Base-by-base conservation (phyloP, 2,797 vertebrate genomes). In the Limnodromus scolopaceus region DNA sequence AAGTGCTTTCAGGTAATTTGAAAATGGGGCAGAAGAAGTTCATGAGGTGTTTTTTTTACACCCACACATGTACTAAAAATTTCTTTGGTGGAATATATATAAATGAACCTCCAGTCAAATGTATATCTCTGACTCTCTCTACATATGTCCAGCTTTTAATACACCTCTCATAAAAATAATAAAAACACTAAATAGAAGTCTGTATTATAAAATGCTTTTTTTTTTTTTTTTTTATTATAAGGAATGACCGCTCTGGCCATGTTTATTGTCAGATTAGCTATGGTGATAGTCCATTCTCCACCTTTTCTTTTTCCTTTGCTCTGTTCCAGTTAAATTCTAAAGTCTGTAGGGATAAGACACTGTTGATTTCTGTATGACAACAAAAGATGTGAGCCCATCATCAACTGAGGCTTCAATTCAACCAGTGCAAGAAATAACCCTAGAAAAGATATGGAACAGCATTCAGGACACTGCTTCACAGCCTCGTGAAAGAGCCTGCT, bases 401-500 rank as follows among this genome's bases (percentile, higher is more conserved):
- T 19, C 16, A 93, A 19, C 2, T 0, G 0, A 84, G 27, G 19
- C 46, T 89, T 84, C 3, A 3, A 51, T 48, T 55, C 30, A 63
- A 69, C 6, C 28, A 77, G 5, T 28, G 16, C 36, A 78, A 53
- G 20, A 28, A 80, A 55, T 34, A 89, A 83, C 15, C 3, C 20
- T 27, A 32, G 3, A 25, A 41, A 85, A 65, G 63, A 46, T 4
- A 49, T 0, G 0, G 34, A 85, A 68, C 13, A 2, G 1, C 11
- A 70, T 17, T 32, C 7, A 15, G 18, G 16, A 70, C 10, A 39
- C 18, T 54, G 22, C 27, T 63, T 34, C 68, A 76, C 3, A 84
- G 13, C 4, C 27, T 80, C 16, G 30, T 23, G 51, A 83, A 74
- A 38, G 14, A 71, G 13, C 2, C 12, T 84, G 7, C 49, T 74